phyloP scores from a whole-genome alignment of 2,113 vertebrate species.

The Struthidea cinerea region DNA sequence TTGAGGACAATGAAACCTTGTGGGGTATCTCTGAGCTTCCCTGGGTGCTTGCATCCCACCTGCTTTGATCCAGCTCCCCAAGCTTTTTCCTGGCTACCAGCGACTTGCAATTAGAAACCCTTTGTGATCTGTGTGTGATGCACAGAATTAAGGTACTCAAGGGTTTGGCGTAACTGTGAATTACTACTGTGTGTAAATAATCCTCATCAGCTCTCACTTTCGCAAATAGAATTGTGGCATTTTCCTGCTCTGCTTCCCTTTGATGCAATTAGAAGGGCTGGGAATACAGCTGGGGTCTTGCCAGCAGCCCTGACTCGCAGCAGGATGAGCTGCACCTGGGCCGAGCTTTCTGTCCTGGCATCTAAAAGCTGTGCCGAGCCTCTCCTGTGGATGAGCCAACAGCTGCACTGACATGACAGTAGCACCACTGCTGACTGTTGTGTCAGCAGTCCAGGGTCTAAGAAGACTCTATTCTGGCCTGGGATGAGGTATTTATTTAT shows the following conservation, averaged over 20 bases:
- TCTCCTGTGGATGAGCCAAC: not conserved
- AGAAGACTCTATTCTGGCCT: not conserved
- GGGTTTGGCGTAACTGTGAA: not conserved
- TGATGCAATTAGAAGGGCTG: not conserved
- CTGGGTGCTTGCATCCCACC: not conserved
- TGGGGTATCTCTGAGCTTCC: not conserved
- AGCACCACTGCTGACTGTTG: not conserved
- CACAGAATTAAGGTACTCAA: not conserved
- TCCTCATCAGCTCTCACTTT: not conserved
- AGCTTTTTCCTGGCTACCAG: not conserved
- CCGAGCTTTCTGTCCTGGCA: not conserved
- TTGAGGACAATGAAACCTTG: not conserved
- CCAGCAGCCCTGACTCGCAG: not conserved
- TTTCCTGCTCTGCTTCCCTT: not conserved
- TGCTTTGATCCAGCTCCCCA: not conserved
- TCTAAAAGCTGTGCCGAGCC: not conserved
- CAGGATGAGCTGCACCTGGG: not conserved
- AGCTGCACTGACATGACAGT: not conserved
- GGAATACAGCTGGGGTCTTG: not conserved
- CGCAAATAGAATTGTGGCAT: rapidly evolving
- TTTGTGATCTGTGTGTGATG: rapidly evolving
- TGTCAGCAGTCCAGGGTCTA: not conserved
- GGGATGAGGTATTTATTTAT: not conserved
- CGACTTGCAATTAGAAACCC: not conserved
- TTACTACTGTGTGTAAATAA: not conserved